Evolutionary conservation across 2,888 invertebrate genomes (phyloP), one percentile per base, ranked within the genome.

Genomic region (Drepana falcataria): DNA sequence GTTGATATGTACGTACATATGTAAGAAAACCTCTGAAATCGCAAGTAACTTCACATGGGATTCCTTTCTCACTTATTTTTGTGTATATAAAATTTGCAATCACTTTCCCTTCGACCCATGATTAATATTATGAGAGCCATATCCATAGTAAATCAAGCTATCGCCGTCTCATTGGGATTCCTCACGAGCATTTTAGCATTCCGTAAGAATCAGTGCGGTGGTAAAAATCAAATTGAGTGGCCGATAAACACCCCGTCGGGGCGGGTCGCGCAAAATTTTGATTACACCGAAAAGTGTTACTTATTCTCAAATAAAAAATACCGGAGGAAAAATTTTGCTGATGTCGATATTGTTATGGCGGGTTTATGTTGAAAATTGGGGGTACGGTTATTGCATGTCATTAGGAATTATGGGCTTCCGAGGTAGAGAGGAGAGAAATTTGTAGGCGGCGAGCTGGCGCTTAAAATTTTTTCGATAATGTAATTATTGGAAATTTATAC

Each of bases 361-460:
- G 91, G 89, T 91, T 91, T 91, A 91, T 82, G 89, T 88, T 74
- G 85, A 85, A 90, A 90, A 91, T 90, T 91, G 90, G 89, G 89
- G 91, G 90, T 87, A 89, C 89, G 86, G 85, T 91, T 91, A 91
- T 91, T 91, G 90, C 90, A 91, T 90, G 90, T 91, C 91, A 91
- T 91, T 91, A 91, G 91, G 89, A 91, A 90, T 91, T 91, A 91
- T 90, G 91, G 88, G 89, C 89, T 89, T 83, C 80, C 75, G 82
- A 83, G 85, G 86, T 81, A 78, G 78, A 69, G 64, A 56, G 65
- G 81, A 81, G 81, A 80, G 78, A 84, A 88, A 88, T 78, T 85
- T 81, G 77, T 75, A 66, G 74, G 72, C 71, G 80, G 77, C 79
- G 83, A 81, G 84, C 75, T 73, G 81, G 76, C 77, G 74, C 68